These are phyloP conservation scores for Nettapus auritus DNA, from an alignment of 2,113 vertebrate species.

Conservation along the genomic window DNA sequence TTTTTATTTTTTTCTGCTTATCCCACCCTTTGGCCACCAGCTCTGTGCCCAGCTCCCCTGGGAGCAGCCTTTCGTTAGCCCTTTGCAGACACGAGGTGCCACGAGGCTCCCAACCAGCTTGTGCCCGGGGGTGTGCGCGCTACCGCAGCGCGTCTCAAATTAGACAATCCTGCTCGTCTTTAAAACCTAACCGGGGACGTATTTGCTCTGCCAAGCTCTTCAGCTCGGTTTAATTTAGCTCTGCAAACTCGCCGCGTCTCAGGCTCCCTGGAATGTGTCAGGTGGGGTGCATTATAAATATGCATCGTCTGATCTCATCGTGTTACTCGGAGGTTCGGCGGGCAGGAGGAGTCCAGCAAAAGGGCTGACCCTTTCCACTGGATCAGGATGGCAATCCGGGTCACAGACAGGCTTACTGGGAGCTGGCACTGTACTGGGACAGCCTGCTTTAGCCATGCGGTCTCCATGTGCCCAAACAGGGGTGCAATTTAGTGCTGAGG, in stretches of 20 bases:
- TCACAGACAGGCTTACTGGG: not conserved
- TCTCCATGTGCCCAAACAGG: not conserved
- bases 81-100: not conserved
- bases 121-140: not conserved
- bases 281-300: constrained; percentile 52
- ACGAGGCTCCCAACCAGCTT: not conserved
- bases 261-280: constrained; percentile 62
- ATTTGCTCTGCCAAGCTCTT: constrained; percentile 65
- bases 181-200: not conserved
- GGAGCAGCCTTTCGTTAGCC: constrained; percentile 14
- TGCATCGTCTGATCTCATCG: constrained; percentile 27
- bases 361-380: not conserved
- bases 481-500: not conserved
- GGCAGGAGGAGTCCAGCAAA: not conserved
- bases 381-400: not conserved
- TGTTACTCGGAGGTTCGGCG: not conserved
- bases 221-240: constrained; percentile 59
- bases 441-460: not conserved
- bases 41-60: not conserved
- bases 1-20: not conserved
- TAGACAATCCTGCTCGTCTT: constrained; percentile 18
- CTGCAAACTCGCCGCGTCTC: constrained; percentile 34
- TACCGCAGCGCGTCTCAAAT: not conserved
- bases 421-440: not conserved
- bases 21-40: not conserved